Base-by-base conservation (phyloP, 1,140 invertebrate genomes). In the Bactericera cockerelli region DNA sequence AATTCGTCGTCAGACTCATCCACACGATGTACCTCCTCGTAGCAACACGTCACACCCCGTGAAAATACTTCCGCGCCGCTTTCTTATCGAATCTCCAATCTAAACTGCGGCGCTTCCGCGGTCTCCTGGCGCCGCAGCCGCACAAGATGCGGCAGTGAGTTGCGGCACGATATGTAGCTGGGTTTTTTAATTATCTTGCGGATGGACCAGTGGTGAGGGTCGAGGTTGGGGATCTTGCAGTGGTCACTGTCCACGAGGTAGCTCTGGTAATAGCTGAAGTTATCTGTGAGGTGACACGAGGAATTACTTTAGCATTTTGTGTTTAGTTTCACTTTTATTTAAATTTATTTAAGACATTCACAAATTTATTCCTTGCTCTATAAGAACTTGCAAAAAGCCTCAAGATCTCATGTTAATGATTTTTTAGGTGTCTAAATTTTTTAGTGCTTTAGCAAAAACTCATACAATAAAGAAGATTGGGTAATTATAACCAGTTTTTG, bases 221-320 rank as follows among this genome's bases (percentile, higher is more conserved):
- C 79, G 54, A 91, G 74, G 11, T 80, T 78, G 1, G 88, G 86
- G 63, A 93, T 87, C 3, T 79, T 79, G 68, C 89, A 93, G 22
- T 49, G n/a, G n/a, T 16, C n/a, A 4, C 42, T 16, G n/a, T 4
- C 57, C 1, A 65, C 58, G 4, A 72, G 60, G 10, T 63, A 49
- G 42, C 16, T 10, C n/a, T n/a, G n/a, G n/a, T n/a, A n/a, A n/a
- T 6, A 31, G 22, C 3, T 49, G 42, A 49, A 49, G 19, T 49
- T 49, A n/a, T 49, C 42, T 49, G 42, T n/a, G 22, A 49, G 19
- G n/a, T n/a, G n/a, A n/a, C n/a, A n/a, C n/a, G n/a, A n/a, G n/a
- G n/a, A n/a, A n/a, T n/a, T n/a, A n/a, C n/a, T n/a, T n/a, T n/a
- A n/a, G n/a, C n/a, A n/a, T n/a, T n/a, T n/a, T n/a, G n/a, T n/a